These are phyloP conservation scores for Alligator sinensis DNA, from an alignment of 2,113 vertebrate species.

Conservation along the genomic window DNA sequence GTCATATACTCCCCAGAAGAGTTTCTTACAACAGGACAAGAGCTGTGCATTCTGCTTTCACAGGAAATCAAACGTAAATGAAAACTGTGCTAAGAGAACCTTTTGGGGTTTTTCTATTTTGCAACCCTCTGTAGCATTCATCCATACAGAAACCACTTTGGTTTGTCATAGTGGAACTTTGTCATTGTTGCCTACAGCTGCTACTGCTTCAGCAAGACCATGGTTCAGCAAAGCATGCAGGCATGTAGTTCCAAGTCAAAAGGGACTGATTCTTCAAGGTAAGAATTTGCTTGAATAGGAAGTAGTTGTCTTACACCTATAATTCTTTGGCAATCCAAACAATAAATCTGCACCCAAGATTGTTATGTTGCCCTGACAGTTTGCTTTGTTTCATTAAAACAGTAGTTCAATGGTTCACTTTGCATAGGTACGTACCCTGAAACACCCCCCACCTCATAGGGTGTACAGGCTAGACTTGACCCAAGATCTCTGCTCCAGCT, in stretches of 20 bases:
- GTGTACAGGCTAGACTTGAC: too few species aligned
- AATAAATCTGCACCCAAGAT: background rate
- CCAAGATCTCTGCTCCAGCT: too few species aligned
- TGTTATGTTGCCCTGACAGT: background rate
- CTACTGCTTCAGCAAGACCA: background rate
- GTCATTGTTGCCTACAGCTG: background rate
- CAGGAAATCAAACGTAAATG: background rate
- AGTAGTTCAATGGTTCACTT: too few species aligned
- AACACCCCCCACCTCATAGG: too few species aligned
- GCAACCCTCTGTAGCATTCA: background rate
- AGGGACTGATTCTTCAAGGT: background rate
- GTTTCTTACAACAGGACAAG: background rate
- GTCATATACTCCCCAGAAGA: background rate
- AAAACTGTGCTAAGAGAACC: background rate
- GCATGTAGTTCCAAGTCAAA: background rate
- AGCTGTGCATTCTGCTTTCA: background rate
- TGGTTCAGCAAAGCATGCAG: background rate
- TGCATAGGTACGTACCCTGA: too few species aligned
- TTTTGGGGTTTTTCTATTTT: background rate
- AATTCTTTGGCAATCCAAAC: background rate
- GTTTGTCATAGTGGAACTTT: background rate
- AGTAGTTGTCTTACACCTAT: background rate
- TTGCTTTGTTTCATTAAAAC: background rate
- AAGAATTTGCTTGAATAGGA: background rate
- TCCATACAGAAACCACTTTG: background rate